Evolutionary conservation across 2,797 vertebrate genomes (phyloP).

Genomic region (Megaceryle alcyon): DNA sequence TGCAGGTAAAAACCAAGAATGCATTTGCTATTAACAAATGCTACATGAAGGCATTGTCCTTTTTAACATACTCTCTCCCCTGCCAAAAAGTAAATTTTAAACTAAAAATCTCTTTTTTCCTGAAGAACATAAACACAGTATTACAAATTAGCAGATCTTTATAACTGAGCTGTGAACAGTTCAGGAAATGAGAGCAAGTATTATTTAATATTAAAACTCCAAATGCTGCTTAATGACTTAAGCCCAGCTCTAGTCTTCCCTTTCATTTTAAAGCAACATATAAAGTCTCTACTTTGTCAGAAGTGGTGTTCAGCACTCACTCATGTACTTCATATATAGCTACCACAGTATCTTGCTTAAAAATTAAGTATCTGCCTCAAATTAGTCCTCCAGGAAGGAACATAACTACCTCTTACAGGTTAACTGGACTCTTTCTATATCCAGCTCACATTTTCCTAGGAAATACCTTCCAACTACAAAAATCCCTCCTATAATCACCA

Average conservation of each 20-base stretch:
- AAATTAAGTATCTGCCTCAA: background rate
- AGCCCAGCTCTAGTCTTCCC: background rate
- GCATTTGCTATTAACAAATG: background rate
- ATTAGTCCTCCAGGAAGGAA: background rate
- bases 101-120: background rate
- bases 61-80: background rate
- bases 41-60: background rate
- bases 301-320: background rate
- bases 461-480: background rate
- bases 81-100: background rate
- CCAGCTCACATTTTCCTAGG: background rate
- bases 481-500: background rate
- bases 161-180: background rate
- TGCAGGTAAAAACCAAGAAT: background rate
- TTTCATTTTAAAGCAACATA: background rate
- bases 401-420: background rate
- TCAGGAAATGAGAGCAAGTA: background rate
- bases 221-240: background rate
- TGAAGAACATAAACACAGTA: background rate
- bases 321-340: background rate
- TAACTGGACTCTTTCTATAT: background rate
- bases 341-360: background rate
- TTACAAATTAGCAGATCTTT: background rate
- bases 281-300: background rate
- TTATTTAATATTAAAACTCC: background rate